phyloP scores from a whole-genome alignment of 1,140 invertebrate species.

The Pseudomyrmex gracilis region DNA sequence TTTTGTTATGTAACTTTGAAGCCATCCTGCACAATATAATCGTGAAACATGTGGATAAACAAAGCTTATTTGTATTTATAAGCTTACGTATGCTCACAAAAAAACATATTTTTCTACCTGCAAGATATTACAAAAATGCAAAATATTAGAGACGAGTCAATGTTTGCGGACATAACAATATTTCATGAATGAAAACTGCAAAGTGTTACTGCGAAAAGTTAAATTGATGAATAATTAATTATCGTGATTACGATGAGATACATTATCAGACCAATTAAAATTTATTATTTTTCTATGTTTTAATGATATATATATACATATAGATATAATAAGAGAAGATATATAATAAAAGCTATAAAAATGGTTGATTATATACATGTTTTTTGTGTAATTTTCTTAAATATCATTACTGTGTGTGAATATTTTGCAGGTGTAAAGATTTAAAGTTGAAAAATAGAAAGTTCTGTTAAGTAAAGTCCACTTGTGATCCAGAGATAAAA shows the following conservation, averaged over 20 bases:
- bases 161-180: not conserved
- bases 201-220: not conserved
- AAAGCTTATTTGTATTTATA: conserved; percentile 30
- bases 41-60: not conserved
- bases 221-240: not conserved
- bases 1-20: not conserved
- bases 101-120: not conserved
- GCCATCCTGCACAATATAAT: not conserved
- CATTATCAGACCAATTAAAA: not conserved
- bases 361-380: not conserved
- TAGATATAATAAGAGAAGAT: not conserved
- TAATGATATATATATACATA: not conserved
- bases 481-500: not conserved
- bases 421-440: not conserved
- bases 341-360: not conserved
- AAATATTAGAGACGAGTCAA: conserved; percentile 5
- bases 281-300: not conserved
- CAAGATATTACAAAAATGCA: not conserved
- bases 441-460: not conserved
- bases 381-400: not conserved
- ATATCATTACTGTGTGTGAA: not conserved
- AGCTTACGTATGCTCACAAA: not conserved
- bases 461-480: not conserved
- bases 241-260: not conserved
- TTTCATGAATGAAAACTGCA: not conserved